These are phyloP conservation scores for Edolisoma coerulescens DNA, from an alignment of 2,113 vertebrate species.

Conservation along the genomic window DNA sequence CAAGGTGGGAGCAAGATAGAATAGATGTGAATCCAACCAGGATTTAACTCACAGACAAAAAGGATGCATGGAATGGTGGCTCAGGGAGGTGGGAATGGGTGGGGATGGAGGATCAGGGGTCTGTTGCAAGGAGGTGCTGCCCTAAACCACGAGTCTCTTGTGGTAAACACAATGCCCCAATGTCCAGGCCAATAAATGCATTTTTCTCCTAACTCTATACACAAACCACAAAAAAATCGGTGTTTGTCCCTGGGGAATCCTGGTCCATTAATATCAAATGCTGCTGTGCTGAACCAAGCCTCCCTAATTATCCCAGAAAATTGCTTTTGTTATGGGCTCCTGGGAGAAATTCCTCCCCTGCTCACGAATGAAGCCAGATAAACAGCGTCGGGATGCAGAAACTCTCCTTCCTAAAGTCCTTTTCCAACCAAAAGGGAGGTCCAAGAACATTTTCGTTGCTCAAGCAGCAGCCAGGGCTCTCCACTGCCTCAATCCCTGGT, in stretches of 20 bases:
- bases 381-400: not conserved
- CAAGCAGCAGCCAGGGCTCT: not conserved
- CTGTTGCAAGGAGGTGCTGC: not conserved
- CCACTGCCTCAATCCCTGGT: not conserved
- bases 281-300: not conserved
- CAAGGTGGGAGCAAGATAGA: not conserved
- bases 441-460: not conserved
- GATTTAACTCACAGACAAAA: not conserved
- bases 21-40: not conserved
- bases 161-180: rapidly evolving
- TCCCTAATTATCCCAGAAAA: not conserved
- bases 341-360: not conserved
- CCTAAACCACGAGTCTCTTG: not conserved
- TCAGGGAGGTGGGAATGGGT: not conserved
- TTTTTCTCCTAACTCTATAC: not conserved
- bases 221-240: not conserved
- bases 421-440: not conserved
- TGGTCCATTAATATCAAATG: not conserved
- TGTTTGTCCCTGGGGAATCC: not conserved
- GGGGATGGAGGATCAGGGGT: not conserved
- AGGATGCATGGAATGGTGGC: not conserved
- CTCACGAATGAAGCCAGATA: not conserved
- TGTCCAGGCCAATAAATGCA: not conserved
- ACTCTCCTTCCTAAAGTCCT: not conserved
- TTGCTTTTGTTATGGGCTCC: not conserved